Evolutionary conservation across 2,888 invertebrate species (phyloP).

Genomic region (Idaea aversata): DNA sequence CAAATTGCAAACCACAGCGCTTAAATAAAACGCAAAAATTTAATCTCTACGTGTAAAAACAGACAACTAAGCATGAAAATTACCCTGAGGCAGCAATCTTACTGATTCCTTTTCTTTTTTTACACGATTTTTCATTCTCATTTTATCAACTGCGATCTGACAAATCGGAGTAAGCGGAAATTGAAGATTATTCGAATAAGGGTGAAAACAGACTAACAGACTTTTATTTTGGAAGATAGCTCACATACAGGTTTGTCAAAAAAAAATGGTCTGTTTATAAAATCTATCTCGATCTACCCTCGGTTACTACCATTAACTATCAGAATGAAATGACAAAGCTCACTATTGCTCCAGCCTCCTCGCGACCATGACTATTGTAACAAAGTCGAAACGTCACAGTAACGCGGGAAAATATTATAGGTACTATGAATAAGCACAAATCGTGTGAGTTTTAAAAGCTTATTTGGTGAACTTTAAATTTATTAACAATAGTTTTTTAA

Average conservation of each 20-base stretch:
- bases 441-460: no score
- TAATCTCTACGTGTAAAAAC: not conserved
- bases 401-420: no score
- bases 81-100: conserved; percentile 1
- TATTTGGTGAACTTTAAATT: no score
- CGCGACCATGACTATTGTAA: no score
- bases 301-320: no score
- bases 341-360: no score
- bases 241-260: not conserved
- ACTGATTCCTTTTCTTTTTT: not conserved
- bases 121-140: not conserved
- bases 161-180: not conserved
- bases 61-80: not conserved
- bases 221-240: not conserved
- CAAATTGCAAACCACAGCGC: not conserved
- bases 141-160: not conserved
- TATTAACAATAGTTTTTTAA: no score
- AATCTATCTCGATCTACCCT: not conserved
- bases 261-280: not conserved
- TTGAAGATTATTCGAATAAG: not conserved
- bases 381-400: no score
- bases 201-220: not conserved
- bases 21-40: not conserved
- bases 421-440: no score
- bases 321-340: no score